Base-by-base conservation (phyloP, 2,113 vertebrate genomes). In the Ciconia boyciana region DNA sequence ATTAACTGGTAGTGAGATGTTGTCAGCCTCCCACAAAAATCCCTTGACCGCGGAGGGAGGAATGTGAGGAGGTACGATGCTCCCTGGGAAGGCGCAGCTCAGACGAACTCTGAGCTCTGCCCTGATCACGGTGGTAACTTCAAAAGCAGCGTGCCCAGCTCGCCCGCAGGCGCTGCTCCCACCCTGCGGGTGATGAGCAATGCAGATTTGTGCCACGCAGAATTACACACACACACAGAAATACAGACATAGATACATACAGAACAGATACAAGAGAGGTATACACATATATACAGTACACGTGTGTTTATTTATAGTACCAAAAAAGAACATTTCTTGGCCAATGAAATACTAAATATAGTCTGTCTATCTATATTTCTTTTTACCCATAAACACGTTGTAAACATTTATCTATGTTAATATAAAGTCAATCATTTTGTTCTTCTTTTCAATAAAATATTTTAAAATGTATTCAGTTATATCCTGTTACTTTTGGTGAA, bases 101-200 rank as follows among this genome's bases (percentile, higher is more conserved):
- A 58, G 46, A 15, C 1, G 2, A 41, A 9, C 46, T 44, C 52
- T 13, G 66, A 57, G 51, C 28, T 65, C 32, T 51, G 32, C 36
- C 22, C 34, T 1, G 0, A 16, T 48, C 31, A 19, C 1, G 4
- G 48, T 2, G 1, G 5, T 36, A 54, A 43, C 51, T 66, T 48
- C 34, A 19, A 8, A 51, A 76, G 48, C 7, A 32, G 15, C 0
- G 0, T 57, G 54, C 6, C n/a, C 77, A 57, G 10, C 49, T 55
- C 21, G 49, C 17, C 9, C 2, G 1, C 21, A 12, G n/a, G 62
- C 3, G 1, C 58, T 43, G 46, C 52, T 72, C 65, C 25, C 7
- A 7, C 21, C 26, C 29, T 4, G 25, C 0, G 1, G 19, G n/a
- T 48, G 46, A 21, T 29, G 22, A 71, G 15, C 25, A 25, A 7